Evolutionary conservation across 2,888 invertebrate genomes (phyloP).

Genomic region (Unio delphinus): DNA sequence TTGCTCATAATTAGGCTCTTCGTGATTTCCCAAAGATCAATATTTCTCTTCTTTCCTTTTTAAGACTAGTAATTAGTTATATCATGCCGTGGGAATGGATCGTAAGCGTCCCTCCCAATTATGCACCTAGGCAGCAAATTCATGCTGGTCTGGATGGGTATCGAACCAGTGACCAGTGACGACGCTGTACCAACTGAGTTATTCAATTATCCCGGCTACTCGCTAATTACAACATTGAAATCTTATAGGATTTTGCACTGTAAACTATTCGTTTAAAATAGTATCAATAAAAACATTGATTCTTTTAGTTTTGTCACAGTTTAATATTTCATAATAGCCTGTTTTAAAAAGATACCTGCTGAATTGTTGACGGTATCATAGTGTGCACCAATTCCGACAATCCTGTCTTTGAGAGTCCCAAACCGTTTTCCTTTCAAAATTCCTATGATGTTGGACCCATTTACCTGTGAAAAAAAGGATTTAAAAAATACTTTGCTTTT

Average conservation of each 20-base stretch:
- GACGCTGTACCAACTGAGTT: no score
- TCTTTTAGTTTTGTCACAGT: neutral
- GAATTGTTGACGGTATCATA: conserved; percentile 10
- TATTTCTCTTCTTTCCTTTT: no score
- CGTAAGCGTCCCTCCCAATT: no score
- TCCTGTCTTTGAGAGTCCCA: conserved; percentile 10
- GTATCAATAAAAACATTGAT: neutral
- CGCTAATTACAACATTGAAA: neutral
- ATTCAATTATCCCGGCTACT: neutral
- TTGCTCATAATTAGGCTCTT: no score
- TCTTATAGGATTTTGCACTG: neutral
- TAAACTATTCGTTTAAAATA: neutral
- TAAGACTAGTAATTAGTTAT: no score
- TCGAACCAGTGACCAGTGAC: no score
- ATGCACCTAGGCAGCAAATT: no score
- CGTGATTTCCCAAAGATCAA: no score
- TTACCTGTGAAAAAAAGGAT: conserved; percentile 3
- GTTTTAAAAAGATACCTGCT: neutral
- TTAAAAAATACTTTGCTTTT: no score
- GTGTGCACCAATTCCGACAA: conserved; percentile 13
- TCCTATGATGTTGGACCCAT: conserved; percentile 9
- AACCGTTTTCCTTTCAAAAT: conserved; percentile 15
- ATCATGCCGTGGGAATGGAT: no score
- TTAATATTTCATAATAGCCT: no score
- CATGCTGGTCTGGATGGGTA: no score